phyloP scores from a whole-genome alignment of 2,113 vertebrate genomes.

The Balaeniceps rex region DNA sequence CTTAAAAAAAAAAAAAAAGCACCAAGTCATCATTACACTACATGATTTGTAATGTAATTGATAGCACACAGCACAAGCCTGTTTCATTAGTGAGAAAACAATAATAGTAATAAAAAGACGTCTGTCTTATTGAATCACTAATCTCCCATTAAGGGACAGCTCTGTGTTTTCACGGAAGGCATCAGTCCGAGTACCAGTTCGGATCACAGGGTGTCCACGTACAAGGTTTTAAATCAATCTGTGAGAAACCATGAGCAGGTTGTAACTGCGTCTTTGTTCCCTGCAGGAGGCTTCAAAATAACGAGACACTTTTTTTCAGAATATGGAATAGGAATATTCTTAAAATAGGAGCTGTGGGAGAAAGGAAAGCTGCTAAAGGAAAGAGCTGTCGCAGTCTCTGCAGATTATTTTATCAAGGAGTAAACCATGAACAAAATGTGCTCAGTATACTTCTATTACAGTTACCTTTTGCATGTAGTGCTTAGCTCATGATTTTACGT shows the following conservation, averaged over 20 bases:
- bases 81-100: background rate
- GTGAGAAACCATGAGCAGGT: background rate
- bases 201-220: background rate
- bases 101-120: background rate
- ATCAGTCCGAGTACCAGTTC: background rate
- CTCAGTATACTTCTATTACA: background rate
- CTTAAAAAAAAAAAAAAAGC: background rate
- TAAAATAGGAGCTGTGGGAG: background rate
- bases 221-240: background rate
- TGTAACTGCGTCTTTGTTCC: background rate
- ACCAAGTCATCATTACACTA: background rate
- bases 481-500: background rate
- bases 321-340: background rate
- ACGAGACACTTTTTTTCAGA: background rate
- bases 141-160: background rate
- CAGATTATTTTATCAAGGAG: background rate
- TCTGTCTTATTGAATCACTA: background rate
- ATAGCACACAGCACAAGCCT: background rate
- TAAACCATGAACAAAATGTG: background rate
- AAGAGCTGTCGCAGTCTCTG: background rate
- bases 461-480: background rate
- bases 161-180: background rate
- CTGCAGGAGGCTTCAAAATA: background rate
- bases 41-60: background rate
- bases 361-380: background rate